Base-by-base conservation (phyloP, 2,797 vertebrate species). In the Zenarchopterus dispar region DNA sequence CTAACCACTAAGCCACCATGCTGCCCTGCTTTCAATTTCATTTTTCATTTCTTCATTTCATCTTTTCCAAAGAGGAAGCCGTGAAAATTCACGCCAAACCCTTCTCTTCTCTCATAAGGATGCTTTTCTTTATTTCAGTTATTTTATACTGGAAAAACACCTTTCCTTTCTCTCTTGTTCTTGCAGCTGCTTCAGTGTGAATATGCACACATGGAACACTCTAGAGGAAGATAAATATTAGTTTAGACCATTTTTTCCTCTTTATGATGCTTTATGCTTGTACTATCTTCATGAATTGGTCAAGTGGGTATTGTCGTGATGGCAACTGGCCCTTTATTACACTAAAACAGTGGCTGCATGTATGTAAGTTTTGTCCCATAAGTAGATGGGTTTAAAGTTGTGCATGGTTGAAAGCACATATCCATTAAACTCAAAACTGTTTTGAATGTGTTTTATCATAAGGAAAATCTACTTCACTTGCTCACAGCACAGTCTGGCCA, bases 61-160 rank as follows among this genome's bases (percentile, higher is more conserved):
- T 73, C 8, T 84, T 66, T 75, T 84, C 71, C 9, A 22, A 75
- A 81, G 85, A 31, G n/a, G n/a, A n/a, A n/a, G n/a, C n/a, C n/a
- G n/a, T n/a, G n/a, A n/a, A n/a, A n/a, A n/a, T 53, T 62, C 41
- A 75, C 58, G 78, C 53, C 9, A 67, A 71, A 56, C 50, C 41
- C 50, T 62, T 77, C 58, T 73, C 77, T 46, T 57, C 42, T 26
- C 24, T 26, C 6, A 6, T 26, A 26, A 26, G 24, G 24, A 26
- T 26, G 6, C 24, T 56, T 33, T 42, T 41, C 13, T 52, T 9
- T 17, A 68, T 73, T 77, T 72, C 36, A 67, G 66, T 56, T 60
- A 17, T 24, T 58, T 78, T 78, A 21, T 57, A 74, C 49, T 52
- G 21, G 61, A 19, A 50, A 60, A 62, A 31, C 43, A 19, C 23